Evolutionary conservation across 2,888 invertebrate species (phyloP), one percentile per base, ranked within the genome.

Genomic region (Linnaemya tessellans): DNA sequence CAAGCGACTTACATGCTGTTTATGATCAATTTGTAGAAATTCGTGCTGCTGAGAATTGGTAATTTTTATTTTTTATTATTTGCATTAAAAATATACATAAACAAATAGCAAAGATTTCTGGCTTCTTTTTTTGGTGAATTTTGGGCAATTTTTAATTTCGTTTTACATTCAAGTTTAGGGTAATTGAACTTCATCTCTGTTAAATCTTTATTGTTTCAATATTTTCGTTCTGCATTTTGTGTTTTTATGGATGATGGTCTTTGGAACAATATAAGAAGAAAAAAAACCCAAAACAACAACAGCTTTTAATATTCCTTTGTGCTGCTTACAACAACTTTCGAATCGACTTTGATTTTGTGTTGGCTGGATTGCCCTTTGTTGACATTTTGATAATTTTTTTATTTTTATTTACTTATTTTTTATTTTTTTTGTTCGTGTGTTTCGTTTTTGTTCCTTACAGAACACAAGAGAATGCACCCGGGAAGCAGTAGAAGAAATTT

Each of bases 311-410:
- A 62, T 74, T 79, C 60, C 62, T 62, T 84, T 81, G 81, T 75
- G 62, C 68, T 71, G 71, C 56, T 71, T 64, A 71, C 71, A 71
- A 80, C 64, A 80, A 80, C 71, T 80, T 80, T 73, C 18, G 54
- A 80, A 62, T 71, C 70, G 79, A 71, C 70, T 79, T 79, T 71
- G 79, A 79, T 74, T 74, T 67, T 81, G 67, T 75, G 67, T 77
- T 80, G 84, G 54, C 58, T 77, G 75, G 67, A 67, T 74, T 84
- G 84, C 81, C 84, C 84, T 84, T 81, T 84, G 80, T 84, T 84
- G 84, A 84, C 84, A 84, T 81, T 84, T 84, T 84, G 84, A 84
- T 84, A 81, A 81, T 80, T 73, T 56, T 73, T 56, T 38, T 60
- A 49, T 60, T 54, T 56, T 60, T 68, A 38, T 74, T 75, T 58